Evolutionary conservation across 2,888 invertebrate species (phyloP), one percentile per base, ranked within the genome.

Genomic region (Andrena marginata): DNA sequence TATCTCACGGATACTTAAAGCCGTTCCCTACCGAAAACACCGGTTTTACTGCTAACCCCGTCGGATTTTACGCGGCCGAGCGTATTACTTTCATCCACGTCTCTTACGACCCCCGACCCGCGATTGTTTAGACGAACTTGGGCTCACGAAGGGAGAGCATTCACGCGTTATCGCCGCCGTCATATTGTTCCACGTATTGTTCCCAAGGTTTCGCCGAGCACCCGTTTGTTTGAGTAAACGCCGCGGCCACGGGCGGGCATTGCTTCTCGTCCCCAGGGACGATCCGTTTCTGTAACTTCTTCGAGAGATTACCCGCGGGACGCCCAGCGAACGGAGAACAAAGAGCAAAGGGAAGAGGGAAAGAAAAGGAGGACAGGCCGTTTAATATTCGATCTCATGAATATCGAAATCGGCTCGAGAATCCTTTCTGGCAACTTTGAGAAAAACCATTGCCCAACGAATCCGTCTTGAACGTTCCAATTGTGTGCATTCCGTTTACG

Each of bases 211-310:
- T 48, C 49, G 20, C 33, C 4, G 54, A 84, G 80, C 82, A 64
- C 65, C 63, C 59, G 65, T 72, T 85, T 83, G 82, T 87, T 85
- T 84, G 82, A 80, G 77, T 73, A 67, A 70, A 86, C 81, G 79
- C 79, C 77, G 69, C 51, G 75, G 79, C 81, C 82, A 80, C 79
- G 77, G 76, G 76, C 69, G 60, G 70, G 72, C 81, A 70, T 77
- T 70, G 79, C 60, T 87, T 84, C 77, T 82, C 65, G 71, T 79
- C 85, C 84, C 84, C 29, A 1, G 80, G 80, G 82, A 87, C 82
- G 81, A 87, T 86, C 76, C 82, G 67, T 80, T 82, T 77, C 77
- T 60, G 75, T 74, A 86, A 85, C 82, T 85, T 87, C 77, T 69
- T 64, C 77, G 82, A 70, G 79, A 84, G 84, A 85, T 87, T 86